Evolutionary conservation across 2,113 vertebrate species (phyloP).

Genomic region (Mormyrus lacerda): DNA sequence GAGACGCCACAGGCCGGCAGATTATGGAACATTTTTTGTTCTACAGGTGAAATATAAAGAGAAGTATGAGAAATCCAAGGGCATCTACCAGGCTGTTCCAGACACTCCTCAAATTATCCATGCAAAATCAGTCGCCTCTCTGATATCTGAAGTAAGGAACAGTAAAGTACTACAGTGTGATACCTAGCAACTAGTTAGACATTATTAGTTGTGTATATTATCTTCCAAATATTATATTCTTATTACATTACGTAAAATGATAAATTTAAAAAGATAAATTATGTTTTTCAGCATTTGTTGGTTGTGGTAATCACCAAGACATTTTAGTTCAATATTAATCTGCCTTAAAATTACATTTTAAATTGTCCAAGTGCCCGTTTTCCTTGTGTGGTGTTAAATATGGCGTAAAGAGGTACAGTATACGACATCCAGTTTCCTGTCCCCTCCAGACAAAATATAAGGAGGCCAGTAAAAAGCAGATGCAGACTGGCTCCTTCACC

Average conservation of each 20-base stretch:
- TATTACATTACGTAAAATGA: not conserved
- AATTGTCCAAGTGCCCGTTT: not conserved
- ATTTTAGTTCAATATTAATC: not conserved
- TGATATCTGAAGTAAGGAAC: slow-evolving; percentile 78
- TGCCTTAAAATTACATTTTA: not conserved
- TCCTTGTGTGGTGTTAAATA: not conserved
- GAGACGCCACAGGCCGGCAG: not conserved
- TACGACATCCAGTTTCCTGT: not conserved
- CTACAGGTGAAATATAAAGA: slow-evolving; percentile 87
- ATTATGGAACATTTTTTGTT: not conserved
- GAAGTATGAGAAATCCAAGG: slow-evolving; percentile 81
- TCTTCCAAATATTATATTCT: not conserved
- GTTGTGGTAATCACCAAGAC: not conserved
- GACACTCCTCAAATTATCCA: slow-evolving; percentile 94
- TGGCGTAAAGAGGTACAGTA: not conserved
- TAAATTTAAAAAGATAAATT: not conserved
- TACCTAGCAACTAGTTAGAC: not conserved
- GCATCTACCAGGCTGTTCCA: slow-evolving; percentile 67
- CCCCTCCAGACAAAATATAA: slow-evolving; percentile 86
- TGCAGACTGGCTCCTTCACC: slow-evolving; percentile 77
- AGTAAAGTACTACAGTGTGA: not conserved
- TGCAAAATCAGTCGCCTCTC: slow-evolving; percentile 73
- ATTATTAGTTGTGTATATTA: not conserved
- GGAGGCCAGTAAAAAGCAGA: slow-evolving; percentile 77
- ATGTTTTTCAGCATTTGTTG: not conserved